Evolutionary conservation across 2,888 invertebrate genomes (phyloP).

Genomic region (Phengaris alcon): DNA sequence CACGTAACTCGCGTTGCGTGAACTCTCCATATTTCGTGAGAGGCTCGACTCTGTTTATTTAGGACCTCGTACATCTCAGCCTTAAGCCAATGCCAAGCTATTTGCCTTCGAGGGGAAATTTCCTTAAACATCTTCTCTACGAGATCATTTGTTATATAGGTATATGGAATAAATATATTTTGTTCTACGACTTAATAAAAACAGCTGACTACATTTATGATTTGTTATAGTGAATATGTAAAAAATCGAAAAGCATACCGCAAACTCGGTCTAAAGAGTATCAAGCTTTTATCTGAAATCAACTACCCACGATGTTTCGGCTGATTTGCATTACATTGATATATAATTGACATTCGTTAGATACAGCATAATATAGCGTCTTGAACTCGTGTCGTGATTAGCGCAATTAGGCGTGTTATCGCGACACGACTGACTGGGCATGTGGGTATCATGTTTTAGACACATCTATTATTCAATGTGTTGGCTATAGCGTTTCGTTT

Average conservation of each 20-base stretch:
- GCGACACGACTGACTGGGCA: constrained; percentile 44
- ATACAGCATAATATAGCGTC: constrained; percentile 18
- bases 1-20: constrained; percentile 29
- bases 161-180: not conserved
- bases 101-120: constrained; percentile 37
- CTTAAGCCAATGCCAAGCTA: constrained; percentile 42
- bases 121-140: constrained; percentile 31
- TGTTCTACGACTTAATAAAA: not conserved
- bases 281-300: not conserved
- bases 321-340: not conserved
- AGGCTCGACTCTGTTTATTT: constrained; percentile 42
- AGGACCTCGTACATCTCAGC: constrained; percentile 40
- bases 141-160: constrained; percentile 11
- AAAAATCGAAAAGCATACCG: too few species aligned
- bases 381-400: constrained; percentile 40
- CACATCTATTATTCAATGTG: constrained; percentile 21
- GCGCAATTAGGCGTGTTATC: constrained; percentile 48
- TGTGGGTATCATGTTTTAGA: constrained; percentile 34
- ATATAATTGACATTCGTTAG: constrained; percentile 13
- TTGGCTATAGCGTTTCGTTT: not conserved
- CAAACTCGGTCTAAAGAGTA: not conserved
- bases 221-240: too few species aligned
- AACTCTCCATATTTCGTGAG: constrained; percentile 34
- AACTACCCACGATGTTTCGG: not conserved
- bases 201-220: too few species aligned